Base-by-base conservation (phyloP, 1,140 invertebrate genomes). In the Pristionchus pacificus region DNA sequence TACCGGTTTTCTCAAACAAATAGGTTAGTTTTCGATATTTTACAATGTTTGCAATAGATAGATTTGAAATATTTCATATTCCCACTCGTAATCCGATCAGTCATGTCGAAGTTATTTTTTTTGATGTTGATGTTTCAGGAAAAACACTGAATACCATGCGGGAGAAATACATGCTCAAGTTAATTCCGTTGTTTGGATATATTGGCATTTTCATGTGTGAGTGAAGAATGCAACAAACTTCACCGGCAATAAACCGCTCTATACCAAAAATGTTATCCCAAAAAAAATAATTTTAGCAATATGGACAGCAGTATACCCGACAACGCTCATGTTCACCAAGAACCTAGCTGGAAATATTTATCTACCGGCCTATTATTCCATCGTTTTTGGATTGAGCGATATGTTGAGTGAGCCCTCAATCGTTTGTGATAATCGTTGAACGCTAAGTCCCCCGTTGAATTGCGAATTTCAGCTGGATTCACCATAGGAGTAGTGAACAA, bases 271-370 rank as follows among this genome's bases (percentile, higher is more conserved):
- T n/a, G n/a, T n/a, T n/a, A n/a, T n/a, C n/a, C n/a, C n/a, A n/a
- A n/a, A n/a, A n/a, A n/a, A n/a, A n/a, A n/a, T n/a, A n/a, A n/a
- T 72, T 24, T 64, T 64, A 14, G 64, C 70, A 25, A 66, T 72
- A 63, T 72, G 70, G 70, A 64, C 66, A 14, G 65, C 64, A 2
- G 64, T 72, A 28, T 72, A 72, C 31, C 70, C 70, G 25, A 72
- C 70, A 14, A 72, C 70, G 14, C 64, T 72, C 19, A 64, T 59
- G 10, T 72, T 72, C 38, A 72, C 64, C 25, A 33, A 57, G 2
- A 57, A 57, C 24, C 32, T 72, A 27, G 27, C 62, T 28, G 27
- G 27, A 29, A 32, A 33, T 29, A 64, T 72, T 29, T 72, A 72
- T 28, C 70, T 72, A 2, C 70, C 70, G n/a, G 70, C 70, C 13